Base-by-base conservation (phyloP, 1,140 invertebrate species). In the Aphidius gifuensis region DNA sequence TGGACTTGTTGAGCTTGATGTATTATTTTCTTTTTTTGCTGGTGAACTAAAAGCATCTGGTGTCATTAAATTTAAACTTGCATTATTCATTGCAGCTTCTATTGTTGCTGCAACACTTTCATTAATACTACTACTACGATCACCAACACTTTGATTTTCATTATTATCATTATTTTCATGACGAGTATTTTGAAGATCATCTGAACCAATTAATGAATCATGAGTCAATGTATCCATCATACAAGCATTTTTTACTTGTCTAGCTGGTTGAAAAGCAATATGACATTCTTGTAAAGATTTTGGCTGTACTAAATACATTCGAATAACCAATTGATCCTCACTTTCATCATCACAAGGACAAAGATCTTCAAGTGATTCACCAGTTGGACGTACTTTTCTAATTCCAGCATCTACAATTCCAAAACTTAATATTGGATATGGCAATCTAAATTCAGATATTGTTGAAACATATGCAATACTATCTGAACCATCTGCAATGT, bases 251-350 rank as follows among this genome's bases (percentile, higher is more conserved):
- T 54, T 65, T 43, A 68, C 61, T 54, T 71, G 71, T 7, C 72
- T 66, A 5, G 74, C 84, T 4, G 88, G 87, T 64, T 86, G 82
- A 73, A 92, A 94, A 11, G 87, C 84, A 60, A 95, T 91, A 70
- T 88, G 85, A 72, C 92, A 92, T 69, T 94, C 90, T 77, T 95
- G 92, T 49, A 96, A 77, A 23, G 91, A 91, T 74, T 93, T 95
- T 5, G 92, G 91, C 75, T 96, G 92, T 50, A 96, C 89, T 50
- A 94, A 84, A 78, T 90, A 92, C 82, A 96, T 87, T 51, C 87
- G 85, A 23, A 95, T 82, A 5, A 88, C 81, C 40, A 89, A 61
- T 11, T 79, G 74, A 51, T 81, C 80, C 54, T 81, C 43, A 50
- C 66, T 71, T 7, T 80, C 79, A 9, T 80, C 80, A 8, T 81